Conservation (phyloP, 2,888 invertebrate genomes). For the Ormyrus thymus region DNA sequence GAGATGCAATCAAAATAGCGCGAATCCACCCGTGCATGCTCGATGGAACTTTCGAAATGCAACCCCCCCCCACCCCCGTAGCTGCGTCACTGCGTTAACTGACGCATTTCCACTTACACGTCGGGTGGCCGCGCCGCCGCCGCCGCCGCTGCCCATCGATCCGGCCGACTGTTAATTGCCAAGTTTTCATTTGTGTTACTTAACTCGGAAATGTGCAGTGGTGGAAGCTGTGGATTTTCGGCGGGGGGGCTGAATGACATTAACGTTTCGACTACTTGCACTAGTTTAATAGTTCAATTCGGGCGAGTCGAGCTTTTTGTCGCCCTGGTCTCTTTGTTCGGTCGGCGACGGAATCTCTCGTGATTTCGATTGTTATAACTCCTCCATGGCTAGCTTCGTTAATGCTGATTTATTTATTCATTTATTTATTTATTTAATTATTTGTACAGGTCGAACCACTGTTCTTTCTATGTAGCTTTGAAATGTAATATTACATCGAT, state of each 20-base stretch:
- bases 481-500: conserved; percentile 42
- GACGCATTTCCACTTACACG: too few species aligned
- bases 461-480: conserved; percentile 27
- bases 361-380: conserved; percentile 6
- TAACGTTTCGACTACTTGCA: background rate
- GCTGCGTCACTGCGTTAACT: too few species aligned
- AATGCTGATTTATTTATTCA: conserved; percentile 1
- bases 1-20: conserved; percentile 27
- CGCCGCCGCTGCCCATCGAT: too few species aligned
- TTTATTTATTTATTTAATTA: background rate
- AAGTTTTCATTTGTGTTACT: too few species aligned
- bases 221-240: too few species aligned
- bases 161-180: too few species aligned
- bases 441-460: conserved; percentile 49
- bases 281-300: background rate
- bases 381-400: conserved; percentile 16
- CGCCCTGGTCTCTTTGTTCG: conserved; percentile 2
- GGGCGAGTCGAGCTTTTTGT: background rate
- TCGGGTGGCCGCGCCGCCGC: too few species aligned
- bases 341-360: conserved; percentile 2
- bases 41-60: background rate
- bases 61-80: too few species aligned
- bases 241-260: too few species aligned
- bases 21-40: background rate
- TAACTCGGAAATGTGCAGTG: too few species aligned